Conservation (phyloP, 2,797 vertebrate genomes). For the Hydrolagus colliei region DNA sequence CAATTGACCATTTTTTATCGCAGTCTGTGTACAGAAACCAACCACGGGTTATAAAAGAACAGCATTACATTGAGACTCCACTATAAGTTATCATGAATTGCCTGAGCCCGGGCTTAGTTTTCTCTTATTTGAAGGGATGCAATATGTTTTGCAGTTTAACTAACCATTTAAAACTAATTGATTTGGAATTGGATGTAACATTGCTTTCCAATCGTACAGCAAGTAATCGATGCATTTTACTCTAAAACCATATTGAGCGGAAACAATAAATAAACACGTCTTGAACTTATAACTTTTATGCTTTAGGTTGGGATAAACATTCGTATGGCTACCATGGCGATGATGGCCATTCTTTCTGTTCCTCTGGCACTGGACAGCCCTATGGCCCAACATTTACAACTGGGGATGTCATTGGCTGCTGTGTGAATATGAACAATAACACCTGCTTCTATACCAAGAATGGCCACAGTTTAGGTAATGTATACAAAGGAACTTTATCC, state of each 20-base stretch:
- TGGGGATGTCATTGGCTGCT: constrained; percentile 97
- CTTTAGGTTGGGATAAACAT: constrained; percentile 96
- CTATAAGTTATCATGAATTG: too few species aligned
- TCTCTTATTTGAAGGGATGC: too few species aligned
- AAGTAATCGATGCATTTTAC: too few species aligned
- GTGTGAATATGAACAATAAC: constrained; percentile 98
- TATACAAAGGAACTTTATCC: background rate
- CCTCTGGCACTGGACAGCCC: constrained; percentile 93
- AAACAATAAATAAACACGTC: constrained; percentile 35
- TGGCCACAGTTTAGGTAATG: constrained; percentile 67
- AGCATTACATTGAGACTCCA: too few species aligned
- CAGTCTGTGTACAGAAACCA: too few species aligned
- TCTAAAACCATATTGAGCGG: too few species aligned
- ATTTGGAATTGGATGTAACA: background rate
- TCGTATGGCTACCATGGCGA: constrained; percentile 99
- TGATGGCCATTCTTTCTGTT: constrained; percentile 97
- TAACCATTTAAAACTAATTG: background rate
- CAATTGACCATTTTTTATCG: too few species aligned
- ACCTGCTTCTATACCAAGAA: constrained; percentile 94
- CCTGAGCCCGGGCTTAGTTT: too few species aligned
- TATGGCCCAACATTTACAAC: constrained; percentile 97
- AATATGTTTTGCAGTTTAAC: background rate
- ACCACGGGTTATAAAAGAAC: too few species aligned
- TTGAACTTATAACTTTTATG: constrained; percentile 38
- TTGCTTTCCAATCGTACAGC: too few species aligned